Base-by-base conservation (phyloP, 2,888 invertebrate species). In the Nymphalis c-album region DNA sequence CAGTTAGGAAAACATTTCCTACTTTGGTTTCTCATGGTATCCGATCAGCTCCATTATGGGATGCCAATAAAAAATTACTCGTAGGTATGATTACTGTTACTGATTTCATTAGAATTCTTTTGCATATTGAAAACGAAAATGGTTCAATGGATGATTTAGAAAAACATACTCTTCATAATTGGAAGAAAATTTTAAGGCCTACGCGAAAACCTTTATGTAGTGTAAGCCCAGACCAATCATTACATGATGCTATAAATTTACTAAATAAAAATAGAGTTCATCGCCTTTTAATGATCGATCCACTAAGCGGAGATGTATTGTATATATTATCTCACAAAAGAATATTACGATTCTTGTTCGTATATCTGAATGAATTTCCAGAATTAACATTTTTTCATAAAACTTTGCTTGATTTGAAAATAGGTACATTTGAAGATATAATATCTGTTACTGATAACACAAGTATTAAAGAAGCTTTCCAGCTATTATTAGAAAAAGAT, bases 41-140 rank as follows among this genome's bases (percentile, higher is more conserved):
- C 73, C 83, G 92, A 53, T 91, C 92, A 69, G 92, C 92, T 46
- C 92, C 92, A 31, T 82, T 92, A 68, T 92, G 92, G 92, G 92
- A 92, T 76, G 87, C 88, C 46, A 85, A 75, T 76, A 91, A 88
- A 78, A 91, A 91, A 72, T 77, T 87, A 71, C 83, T 92, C 17
- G 89, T 90, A 16, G 92, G 92, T 50, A 91, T 92, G 92, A 91
- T 92, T 71, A 92, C 92, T 48, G 92, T 92, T 7, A 89, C 92
- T 51, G 92, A 92, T 81, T 92, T 92, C 73, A 91, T 92, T 72
- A 84, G 88, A 77, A 90, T 92, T 75, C 84, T 92, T 50, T 83
- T 91, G 65, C 82, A 88, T 74, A 84, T 88, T 67, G 88, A 91
- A 68, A 77, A 83, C 65, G 90, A 90, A 82, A 87, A 88, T 78